These are phyloP conservation scores for Hemibagrus wyckioides DNA, from an alignment of 2,113 vertebrate genomes.

Conservation along the genomic window DNA sequence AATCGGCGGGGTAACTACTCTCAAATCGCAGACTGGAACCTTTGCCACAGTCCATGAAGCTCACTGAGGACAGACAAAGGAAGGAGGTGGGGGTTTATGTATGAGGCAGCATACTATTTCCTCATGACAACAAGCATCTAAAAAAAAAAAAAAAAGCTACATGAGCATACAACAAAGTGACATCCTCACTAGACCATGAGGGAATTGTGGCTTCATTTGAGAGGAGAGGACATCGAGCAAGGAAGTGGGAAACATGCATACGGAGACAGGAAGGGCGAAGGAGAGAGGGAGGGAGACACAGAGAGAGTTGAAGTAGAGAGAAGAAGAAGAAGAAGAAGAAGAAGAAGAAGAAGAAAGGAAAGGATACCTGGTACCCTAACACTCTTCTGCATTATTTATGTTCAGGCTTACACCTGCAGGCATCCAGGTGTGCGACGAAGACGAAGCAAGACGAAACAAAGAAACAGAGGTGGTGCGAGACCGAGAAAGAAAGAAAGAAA, in stretches of 20 bases:
- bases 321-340: too few species aligned
- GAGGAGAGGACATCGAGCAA: constrained; percentile 32
- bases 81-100: background rate
- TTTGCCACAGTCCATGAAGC: constrained; percentile 81
- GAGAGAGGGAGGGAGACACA: background rate
- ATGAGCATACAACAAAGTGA: constrained; percentile 42
- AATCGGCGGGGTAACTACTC: constrained; percentile 78
- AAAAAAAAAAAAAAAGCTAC: constrained; percentile 31
- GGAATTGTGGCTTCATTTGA: constrained; percentile 49
- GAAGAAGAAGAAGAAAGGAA: constrained; percentile 34
- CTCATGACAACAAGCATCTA: constrained; percentile 33
- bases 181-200: constrained; percentile 40
- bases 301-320: constrained; percentile 13
- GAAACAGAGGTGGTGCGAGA: constrained; percentile 35
- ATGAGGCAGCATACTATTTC: constrained; percentile 22
- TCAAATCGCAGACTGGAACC: constrained; percentile 79
- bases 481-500: constrained; percentile 31
- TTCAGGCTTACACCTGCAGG: constrained; percentile 48
- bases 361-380: constrained; percentile 45
- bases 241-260: constrained; percentile 36
- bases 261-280: constrained; percentile 5
- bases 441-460: constrained; percentile 32
- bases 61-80: constrained; percentile 72
- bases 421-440: constrained; percentile 53
- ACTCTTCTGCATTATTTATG: constrained; percentile 57